phyloP scores from a whole-genome alignment of 2,797 vertebrate genomes.

The Galagoides demidoff region DNA sequence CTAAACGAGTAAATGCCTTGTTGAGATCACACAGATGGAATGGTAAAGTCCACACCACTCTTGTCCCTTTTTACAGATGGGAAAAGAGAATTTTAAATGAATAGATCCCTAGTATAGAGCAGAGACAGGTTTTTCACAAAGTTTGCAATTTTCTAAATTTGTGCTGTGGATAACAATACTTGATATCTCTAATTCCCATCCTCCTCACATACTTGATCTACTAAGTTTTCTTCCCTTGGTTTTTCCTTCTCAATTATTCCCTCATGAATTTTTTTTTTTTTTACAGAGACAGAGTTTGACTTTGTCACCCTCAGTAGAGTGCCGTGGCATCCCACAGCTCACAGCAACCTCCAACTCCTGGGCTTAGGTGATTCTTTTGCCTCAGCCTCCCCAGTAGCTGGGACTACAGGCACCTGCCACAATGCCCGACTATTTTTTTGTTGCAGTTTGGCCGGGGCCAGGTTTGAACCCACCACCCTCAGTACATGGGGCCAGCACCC shows the following conservation, averaged over 20 bases:
- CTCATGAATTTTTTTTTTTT: not conserved
- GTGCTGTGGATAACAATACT: not conserved
- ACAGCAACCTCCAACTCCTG: too few species aligned
- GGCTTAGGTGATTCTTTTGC: too few species aligned
- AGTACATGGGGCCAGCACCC: too few species aligned
- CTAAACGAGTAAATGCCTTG: not conserved
- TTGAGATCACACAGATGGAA: not conserved
- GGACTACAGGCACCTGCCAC: too few species aligned
- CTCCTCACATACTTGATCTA: not conserved
- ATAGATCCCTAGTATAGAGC: not conserved
- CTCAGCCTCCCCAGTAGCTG: too few species aligned
- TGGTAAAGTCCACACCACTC: not conserved
- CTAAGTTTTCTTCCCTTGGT: not conserved
- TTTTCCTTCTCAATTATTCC: not conserved
- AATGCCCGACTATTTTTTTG: too few species aligned
- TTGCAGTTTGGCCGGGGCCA: too few species aligned
- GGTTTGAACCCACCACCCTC: too few species aligned
- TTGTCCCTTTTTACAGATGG: not conserved
- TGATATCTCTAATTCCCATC: not conserved
- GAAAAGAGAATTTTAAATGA: not conserved
- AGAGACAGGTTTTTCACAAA: not conserved
- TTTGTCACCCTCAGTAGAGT: too few species aligned
- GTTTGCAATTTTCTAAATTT: not conserved
- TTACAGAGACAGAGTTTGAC: too few species aligned
- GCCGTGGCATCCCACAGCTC: too few species aligned